Evolutionary conservation across 2,113 vertebrate genomes (phyloP), one percentile per base, ranked within the genome.

Genomic region (Probosciger aterrimus): DNA sequence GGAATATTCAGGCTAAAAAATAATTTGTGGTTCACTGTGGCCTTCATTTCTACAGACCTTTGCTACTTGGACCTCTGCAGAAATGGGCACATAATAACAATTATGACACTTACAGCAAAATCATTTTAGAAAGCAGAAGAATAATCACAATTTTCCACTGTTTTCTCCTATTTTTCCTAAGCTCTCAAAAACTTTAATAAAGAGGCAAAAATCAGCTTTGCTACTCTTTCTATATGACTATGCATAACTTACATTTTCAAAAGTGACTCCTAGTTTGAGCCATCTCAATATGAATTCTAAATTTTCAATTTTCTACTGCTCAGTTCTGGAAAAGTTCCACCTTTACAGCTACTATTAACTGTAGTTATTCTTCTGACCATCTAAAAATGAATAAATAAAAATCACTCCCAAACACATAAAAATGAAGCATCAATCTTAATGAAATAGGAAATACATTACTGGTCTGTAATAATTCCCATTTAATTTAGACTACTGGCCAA

Each of bases 81-180:
- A 95, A 89, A 82, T 8, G 4, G 20, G 20, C 24, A 52, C 24
- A 8, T 39, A 47, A 22, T 16, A 60, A 28, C 7, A 10, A 71
- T 6, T 2, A 47, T 2, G 4, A 76, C 16, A 35, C 4, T 80
- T 90, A 44, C 0, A 53, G 28, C 4, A 70, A 50, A 6, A 3
- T 46, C 0, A 39, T 50, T 84, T 75, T 68, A 19, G 81, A 86
- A 91, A 86, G 4, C 4, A 77, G 30, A 85, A 57, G 18, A 63
- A 50, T 43, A 0, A 59, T 33, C 13, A 50, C 3, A 43, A 6
- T 39, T 82, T 79, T 55, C 17, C 23, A 31, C 18, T 39, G 6
- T 41, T 59, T 83, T 65, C 20, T 65, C 7, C 11, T 46, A 4
- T 23, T 78, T 70, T 16, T 50, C 31, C 30, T 62, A 33, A 92